Base-by-base conservation (phyloP, 2,113 vertebrate genomes). In the Picathartes gymnocephalus region DNA sequence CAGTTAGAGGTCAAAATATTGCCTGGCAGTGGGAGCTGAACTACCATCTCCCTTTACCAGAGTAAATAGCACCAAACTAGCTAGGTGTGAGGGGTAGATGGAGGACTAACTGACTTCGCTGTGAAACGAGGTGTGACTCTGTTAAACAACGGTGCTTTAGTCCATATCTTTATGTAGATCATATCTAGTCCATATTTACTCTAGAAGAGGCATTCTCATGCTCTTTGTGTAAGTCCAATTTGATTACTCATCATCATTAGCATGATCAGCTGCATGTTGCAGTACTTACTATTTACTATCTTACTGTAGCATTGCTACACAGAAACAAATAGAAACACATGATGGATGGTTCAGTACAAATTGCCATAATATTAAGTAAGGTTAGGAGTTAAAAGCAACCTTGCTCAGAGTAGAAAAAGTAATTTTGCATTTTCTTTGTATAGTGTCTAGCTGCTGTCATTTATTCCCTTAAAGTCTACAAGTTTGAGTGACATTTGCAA, bases 291-390 rank as follows among this genome's bases (percentile, higher is more conserved):
- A 18, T 44, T 62, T 79, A 9, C 22, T 73, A 10, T 54, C 35
- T 68, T 39, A 47, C 37, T 47, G 14, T 42, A 42, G 9, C 48
- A 48, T 33, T 0, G 0, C 14, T 57, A 11, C 42, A 58, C 28
- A 70, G 28, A 56, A 83, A 4, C 25, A 90, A 77, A 40, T 17
- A 66, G 21, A 51, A 86, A 51, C 2, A 37, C 45, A 18, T 33
- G 11, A 27, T 22, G 71, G 35, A 8, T 66, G 27, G 33, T 47
- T 62, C 37, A 47, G 23, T 40, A 76, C 10, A 85, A 39, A 14
- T 35, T 42, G 10, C 4, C 4, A 5, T 30, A 81, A 23, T 7
- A 68, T 14, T 39, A 85, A 48, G 9, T 54, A 39, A 47, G 19
- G 37, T 65, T 42, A 65, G 17, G 27, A 77, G 48, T 61, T 61